A percentile compares a stretch with the other conserved stretches of the same genome.
Conservation (phyloP, 2,888 invertebrate genomes). For the Cyrtodaria siliqua region DNA sequence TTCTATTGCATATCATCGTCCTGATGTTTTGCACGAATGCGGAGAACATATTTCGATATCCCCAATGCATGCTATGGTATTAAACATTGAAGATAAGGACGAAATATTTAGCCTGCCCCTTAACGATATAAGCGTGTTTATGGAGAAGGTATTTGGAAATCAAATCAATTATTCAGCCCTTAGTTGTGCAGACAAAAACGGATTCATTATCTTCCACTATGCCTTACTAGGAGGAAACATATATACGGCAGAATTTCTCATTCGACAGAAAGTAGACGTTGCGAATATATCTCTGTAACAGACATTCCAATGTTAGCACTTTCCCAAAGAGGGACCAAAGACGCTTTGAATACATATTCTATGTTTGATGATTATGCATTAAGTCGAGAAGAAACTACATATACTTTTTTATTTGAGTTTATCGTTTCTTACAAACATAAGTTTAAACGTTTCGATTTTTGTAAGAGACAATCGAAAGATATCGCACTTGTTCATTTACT, state of each 20-base stretch:
- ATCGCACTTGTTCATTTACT: background rate
- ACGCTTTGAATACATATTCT: background rate
- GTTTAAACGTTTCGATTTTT: background rate
- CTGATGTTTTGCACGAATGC: background rate
- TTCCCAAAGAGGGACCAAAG: background rate
- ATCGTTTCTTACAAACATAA: background rate
- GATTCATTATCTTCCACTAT: constrained; percentile 18
- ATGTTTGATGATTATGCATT: too few relatives aligned
- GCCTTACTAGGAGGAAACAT: constrained; percentile 5
- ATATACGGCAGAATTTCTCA: background rate
- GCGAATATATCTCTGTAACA: background rate
- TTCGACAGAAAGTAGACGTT: background rate
- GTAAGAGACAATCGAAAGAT: background rate
- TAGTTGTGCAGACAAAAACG: constrained; percentile 8
- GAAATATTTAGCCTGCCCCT: background rate
- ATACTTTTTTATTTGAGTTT: background rate
- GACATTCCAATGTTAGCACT: constrained; percentile 1
- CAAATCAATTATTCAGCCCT: background rate
- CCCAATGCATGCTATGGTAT: background rate
- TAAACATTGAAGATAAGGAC: background rate
- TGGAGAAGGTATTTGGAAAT: background rate
- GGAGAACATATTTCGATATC: background rate
- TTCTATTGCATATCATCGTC: background rate
- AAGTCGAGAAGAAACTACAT: background rate
- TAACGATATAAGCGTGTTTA: background rate